Percentiles rank a stretch among this genome's conserved stretches.
Conservation (phyloP, 2,797 vertebrate genomes). For the Syngnathus rostellatus region DNA sequence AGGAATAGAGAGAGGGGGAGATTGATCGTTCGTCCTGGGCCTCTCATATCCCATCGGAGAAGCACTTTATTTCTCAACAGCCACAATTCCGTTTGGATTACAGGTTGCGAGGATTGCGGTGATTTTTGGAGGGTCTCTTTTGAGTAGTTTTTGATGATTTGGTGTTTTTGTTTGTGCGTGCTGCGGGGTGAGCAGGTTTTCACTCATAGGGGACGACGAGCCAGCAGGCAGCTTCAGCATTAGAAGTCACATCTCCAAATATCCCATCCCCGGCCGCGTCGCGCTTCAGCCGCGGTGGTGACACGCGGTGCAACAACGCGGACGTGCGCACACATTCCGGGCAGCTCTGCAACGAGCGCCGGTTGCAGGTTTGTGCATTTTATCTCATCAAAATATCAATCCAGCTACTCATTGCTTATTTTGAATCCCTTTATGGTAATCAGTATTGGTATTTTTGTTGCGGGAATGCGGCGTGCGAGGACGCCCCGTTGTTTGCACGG, state of each 20-base stretch:
- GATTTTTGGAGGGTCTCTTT: constrained; percentile 2
- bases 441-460: constrained; percentile 29
- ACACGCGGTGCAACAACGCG: constrained; percentile 41
- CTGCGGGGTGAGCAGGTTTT: constrained; percentile 11
- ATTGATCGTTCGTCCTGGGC: constrained; percentile 67
- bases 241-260: constrained; percentile 38
- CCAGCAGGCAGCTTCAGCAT: constrained; percentile 3
- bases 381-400: neutral
- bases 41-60: constrained; percentile 41
- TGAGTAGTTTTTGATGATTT: constrained; percentile 6
- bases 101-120: constrained; percentile 10
- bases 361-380: constrained; percentile 32
- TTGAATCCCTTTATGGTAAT: constrained; percentile 46
- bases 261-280: constrained; percentile 63
- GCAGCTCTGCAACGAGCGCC: constrained; percentile 41
- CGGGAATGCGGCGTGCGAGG: neutral
- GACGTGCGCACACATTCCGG: constrained; percentile 20
- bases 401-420: constrained; percentile 23
- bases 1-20: constrained; percentile 45
- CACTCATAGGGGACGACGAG: constrained; percentile 37
- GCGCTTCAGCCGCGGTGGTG: constrained; percentile 51
- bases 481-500: constrained; percentile 10
- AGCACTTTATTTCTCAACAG: constrained; percentile 17
- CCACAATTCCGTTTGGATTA: constrained; percentile 11
- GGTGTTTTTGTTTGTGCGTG: neutral